phyloP scores from a whole-genome alignment of 1,140 invertebrate species.

The Mizuhopecten yessoensis region DNA sequence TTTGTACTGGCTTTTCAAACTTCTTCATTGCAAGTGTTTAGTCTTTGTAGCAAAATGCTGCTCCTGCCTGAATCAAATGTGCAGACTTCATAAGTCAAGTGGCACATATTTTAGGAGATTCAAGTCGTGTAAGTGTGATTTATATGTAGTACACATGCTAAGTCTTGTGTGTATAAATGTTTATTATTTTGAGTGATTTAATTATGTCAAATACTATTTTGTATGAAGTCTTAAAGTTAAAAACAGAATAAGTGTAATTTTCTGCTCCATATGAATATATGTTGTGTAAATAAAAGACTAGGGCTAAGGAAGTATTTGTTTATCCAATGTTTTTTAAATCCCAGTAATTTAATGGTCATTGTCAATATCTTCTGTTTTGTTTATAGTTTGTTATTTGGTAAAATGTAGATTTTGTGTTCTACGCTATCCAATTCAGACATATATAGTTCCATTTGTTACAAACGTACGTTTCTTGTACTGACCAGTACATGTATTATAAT shows the following conservation, averaged over 20 bases:
- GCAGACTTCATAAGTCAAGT: not conserved
- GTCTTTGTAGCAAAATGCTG: not conserved
- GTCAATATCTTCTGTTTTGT: too few relatives aligned
- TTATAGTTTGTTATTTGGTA: too few relatives aligned
- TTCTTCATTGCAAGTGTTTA: not conserved
- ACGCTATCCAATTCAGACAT: too few relatives aligned
- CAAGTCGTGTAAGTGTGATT: not conserved
- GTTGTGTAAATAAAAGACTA: too few relatives aligned
- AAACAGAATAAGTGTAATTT: too few relatives aligned
- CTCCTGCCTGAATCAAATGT: not conserved
- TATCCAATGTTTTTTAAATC: too few relatives aligned
- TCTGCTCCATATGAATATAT: too few relatives aligned
- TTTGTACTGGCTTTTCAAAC: not conserved
- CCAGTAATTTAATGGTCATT: too few relatives aligned
- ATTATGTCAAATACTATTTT: not conserved
- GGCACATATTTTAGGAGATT: not conserved
- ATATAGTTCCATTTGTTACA: not conserved
- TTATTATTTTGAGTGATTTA: not conserved
- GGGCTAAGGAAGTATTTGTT: too few relatives aligned
- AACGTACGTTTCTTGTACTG: too few relatives aligned
- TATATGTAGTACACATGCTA: not conserved
- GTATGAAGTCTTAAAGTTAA: not conserved
- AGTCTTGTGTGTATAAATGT: not conserved
- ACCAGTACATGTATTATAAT: not conserved
- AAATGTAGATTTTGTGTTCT: too few relatives aligned